Conservation (phyloP, 2,888 invertebrate genomes). For the Eucera pruinosa region DNA sequence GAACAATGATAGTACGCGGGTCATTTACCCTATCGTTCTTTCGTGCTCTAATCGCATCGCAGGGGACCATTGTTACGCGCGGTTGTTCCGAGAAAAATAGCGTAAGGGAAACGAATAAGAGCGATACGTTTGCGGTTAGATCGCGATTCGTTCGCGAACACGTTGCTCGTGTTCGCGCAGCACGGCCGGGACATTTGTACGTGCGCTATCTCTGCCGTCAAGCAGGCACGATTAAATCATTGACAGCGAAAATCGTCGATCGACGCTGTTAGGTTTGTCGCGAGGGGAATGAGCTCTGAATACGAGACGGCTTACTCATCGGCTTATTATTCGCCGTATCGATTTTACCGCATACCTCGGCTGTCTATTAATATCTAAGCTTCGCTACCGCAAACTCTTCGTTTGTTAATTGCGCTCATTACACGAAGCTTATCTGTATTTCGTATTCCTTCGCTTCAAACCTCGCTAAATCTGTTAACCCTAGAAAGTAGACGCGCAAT, state of each 20-base stretch:
- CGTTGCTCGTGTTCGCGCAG: slow-evolving; percentile 18
- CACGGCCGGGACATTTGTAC: slow-evolving; percentile 34
- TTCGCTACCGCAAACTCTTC: neutral
- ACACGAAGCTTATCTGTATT: neutral
- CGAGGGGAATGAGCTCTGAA: neutral
- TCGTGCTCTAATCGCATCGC: slow-evolving; percentile 71
- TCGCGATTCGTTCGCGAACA: slow-evolving; percentile 45
- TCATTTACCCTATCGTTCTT: too few relatives aligned
- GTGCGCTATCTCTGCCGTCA: slow-evolving; percentile 35
- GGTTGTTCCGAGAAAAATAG: slow-evolving; percentile 65
- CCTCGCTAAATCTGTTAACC: too few relatives aligned
- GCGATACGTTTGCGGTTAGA: slow-evolving; percentile 19
- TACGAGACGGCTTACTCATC: slow-evolving; percentile 25
- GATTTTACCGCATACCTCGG: slow-evolving; percentile 26
- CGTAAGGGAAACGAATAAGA: slow-evolving; percentile 46
- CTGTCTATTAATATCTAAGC: neutral
- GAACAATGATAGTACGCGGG: too few relatives aligned
- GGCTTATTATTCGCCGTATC: slow-evolving; percentile 29
- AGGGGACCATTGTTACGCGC: slow-evolving; percentile 71
- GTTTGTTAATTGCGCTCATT: slow-evolving; percentile 18
- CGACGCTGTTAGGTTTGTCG: neutral
- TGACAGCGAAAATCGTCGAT: slow-evolving; percentile 34
- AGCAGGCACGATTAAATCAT: slow-evolving; percentile 43
- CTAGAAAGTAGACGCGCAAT: too few relatives aligned
- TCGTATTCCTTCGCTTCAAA: neutral